Evolutionary conservation across 2,888 invertebrate genomes (phyloP).

Genomic region (Zaprionus lineosus): DNA sequence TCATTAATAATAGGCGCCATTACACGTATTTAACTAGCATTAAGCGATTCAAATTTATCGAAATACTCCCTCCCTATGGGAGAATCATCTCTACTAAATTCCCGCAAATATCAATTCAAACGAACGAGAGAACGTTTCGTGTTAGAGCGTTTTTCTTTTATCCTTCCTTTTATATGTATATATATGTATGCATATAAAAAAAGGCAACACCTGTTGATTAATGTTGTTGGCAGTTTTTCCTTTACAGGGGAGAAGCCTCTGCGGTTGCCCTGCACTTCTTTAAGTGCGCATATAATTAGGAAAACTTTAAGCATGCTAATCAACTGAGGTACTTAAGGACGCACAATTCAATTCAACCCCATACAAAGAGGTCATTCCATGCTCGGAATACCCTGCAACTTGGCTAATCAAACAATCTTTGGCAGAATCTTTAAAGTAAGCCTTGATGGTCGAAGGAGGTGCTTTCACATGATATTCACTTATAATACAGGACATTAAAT

Average conservation of each 20-base stretch:
- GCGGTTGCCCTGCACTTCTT: conserved; percentile 17
- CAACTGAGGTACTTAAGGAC: conserved; percentile 32
- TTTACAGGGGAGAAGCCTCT: conserved; percentile 12
- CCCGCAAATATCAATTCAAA: too few species aligned
- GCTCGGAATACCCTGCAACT: not conserved
- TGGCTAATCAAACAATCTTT: too few species aligned
- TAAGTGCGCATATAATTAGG: conserved; percentile 52
- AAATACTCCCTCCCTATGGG: too few species aligned
- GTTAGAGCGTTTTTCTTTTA: not conserved
- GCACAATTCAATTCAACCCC: not conserved
- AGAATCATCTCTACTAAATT: too few species aligned
- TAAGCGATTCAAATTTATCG: too few species aligned
- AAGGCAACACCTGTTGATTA: conserved; percentile 44
- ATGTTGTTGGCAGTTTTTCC: conserved; percentile 23
- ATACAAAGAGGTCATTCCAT: conserved; percentile 4
- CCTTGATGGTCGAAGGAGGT: too few species aligned
- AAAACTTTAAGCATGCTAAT: conserved; percentile 61
- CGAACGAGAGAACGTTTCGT: too few species aligned
- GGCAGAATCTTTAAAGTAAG: too few species aligned
- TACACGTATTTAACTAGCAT: not conserved
- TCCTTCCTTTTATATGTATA: too few species aligned
- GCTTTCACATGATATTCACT: too few species aligned
- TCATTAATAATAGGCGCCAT: conserved; percentile 14
- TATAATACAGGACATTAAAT: too few species aligned
- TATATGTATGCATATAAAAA: too few species aligned